phyloP scores from a whole-genome alignment of 2,797 vertebrate species.

The Trematomus bernacchii region DNA sequence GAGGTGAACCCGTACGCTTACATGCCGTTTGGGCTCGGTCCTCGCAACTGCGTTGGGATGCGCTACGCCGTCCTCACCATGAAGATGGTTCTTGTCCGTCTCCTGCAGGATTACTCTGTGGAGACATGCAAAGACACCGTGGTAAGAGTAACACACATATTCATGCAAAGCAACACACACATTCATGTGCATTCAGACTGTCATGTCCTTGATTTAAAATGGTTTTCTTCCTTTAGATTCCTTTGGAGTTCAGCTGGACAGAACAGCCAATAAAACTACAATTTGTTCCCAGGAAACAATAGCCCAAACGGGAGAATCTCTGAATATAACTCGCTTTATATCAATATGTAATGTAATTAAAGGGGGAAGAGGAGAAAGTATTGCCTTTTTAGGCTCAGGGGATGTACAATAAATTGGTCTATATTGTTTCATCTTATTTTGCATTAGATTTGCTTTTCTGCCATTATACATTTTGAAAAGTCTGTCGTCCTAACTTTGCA shows the following conservation, averaged over 20 bases:
- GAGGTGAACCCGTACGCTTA: conserved; percentile 80
- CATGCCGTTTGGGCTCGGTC: conserved; percentile 89
- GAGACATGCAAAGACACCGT: conserved; percentile 86
- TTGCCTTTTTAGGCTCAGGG: too few relatives aligned
- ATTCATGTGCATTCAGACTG: neutral
- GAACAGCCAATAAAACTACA: conserved; percentile 62
- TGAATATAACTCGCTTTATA: neutral
- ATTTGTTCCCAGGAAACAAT: conserved; percentile 64
- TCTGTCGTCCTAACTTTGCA: too few relatives aligned
- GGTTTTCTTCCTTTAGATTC: conserved; percentile 64
- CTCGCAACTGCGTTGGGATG: conserved; percentile 91
- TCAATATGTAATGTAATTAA: too few relatives aligned
- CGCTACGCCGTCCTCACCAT: conserved; percentile 86
- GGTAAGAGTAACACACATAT: conserved; percentile 64
- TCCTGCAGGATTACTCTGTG: conserved; percentile 86
- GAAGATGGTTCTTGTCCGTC: conserved; percentile 75
- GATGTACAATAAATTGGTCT: too few relatives aligned
- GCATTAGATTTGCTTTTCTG: too few relatives aligned
- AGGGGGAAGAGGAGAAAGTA: too few relatives aligned
- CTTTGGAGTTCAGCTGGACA: conserved; percentile 59
- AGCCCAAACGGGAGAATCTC: neutral
- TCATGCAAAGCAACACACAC: neutral
- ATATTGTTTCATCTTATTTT: too few relatives aligned
- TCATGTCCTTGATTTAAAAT: neutral
- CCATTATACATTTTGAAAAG: too few relatives aligned